Percentiles rank a stretch among this genome's conserved stretches.
phyloP scores from a whole-genome alignment of 1,140 invertebrate species.

The Drosophila eugracilis region DNA sequence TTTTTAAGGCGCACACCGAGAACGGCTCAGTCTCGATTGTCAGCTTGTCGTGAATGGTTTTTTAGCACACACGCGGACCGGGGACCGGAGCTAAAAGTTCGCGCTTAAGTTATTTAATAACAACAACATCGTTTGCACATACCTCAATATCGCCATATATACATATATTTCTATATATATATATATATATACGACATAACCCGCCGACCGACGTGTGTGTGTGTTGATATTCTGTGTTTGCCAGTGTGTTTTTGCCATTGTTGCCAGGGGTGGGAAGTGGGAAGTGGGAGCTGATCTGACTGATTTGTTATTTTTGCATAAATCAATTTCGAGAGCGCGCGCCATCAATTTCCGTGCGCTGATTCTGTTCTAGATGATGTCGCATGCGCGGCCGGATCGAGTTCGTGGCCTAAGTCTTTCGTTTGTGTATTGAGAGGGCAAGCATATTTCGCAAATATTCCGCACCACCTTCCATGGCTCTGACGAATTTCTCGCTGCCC shows the following conservation, averaged over 20 bases:
- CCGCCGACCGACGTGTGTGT: slow-evolving; percentile 37
- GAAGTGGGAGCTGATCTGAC: slow-evolving; percentile 27
- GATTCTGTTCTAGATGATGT: slow-evolving; percentile 54
- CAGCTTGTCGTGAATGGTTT: slow-evolving; percentile 81
- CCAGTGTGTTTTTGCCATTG: slow-evolving; percentile 20
- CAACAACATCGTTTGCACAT: slow-evolving; percentile 65
- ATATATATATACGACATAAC: slow-evolving; percentile 53
- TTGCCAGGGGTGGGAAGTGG: slow-evolving; percentile 36
- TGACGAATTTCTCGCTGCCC: slow-evolving; percentile 83
- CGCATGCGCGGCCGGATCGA: slow-evolving; percentile 35
- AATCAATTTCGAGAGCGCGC: slow-evolving; percentile 67
- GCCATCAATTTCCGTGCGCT: slow-evolving; percentile 45
- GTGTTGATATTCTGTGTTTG: slow-evolving; percentile 34
- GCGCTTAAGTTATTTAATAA: slow-evolving; percentile 67
- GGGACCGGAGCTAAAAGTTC: slow-evolving; percentile 54
- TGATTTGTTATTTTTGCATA: slow-evolving; percentile 70
- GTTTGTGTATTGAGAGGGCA: slow-evolving; percentile 30
- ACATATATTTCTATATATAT: slow-evolving; percentile 19
- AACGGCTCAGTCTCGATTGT: slow-evolving; percentile 81
- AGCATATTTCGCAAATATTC: neutral
- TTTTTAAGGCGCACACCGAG: slow-evolving; percentile 79
- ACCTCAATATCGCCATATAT: slow-evolving; percentile 14
- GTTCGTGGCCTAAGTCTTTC: slow-evolving; percentile 76
- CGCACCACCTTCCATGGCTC: slow-evolving; percentile 74
- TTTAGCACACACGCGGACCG: slow-evolving; percentile 65